Base-by-base conservation (phyloP, 2,888 invertebrate genomes). In the Lasioglossum zephyrum region DNA sequence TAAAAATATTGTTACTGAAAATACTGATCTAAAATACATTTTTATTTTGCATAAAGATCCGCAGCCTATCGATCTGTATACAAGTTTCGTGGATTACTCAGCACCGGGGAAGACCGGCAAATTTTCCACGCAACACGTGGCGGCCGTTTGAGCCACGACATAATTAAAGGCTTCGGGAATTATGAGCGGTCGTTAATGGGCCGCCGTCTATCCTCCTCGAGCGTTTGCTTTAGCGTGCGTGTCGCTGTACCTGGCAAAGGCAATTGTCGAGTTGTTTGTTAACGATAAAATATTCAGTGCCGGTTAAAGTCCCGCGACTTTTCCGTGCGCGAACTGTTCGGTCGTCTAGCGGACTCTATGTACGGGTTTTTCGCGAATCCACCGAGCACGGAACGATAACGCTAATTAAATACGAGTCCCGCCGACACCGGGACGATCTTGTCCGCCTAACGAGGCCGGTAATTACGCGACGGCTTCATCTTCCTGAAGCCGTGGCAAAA, bases 401-500 rank as follows among this genome's bases (percentile, higher is more conserved):
- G 92, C 93, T 94, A 95, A 94, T 95, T 94, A 95, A 95, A 94
- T 94, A 93, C 93, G 93, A 93, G 93, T 91, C 90, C 87, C 91
- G 91, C 91, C 92, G 92, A 93, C 93, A 93, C 92, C 91, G 84
- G 87, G 84, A 84, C 41, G 87, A 84, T 89, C 91, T 92, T 91
- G 92, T 91, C 90, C 92, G 92, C 92, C 93, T 94, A 94, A 95
- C 94, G 94, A 95, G 94, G 92, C 93, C 93, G 92, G 94, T 94
- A 95, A 95, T 95, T 95, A 94, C 93, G 92, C 93, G 92, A 95
- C 93, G 93, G 94, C 94, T 94, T 95, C 94, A 94, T 95, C 94
- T 94, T 94, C 93, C 89, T 92, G 92, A 93, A 91, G 93, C 92
- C 92, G 91, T 91, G 79, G 92, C 93, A 94, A 94, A 94, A 94